These are phyloP conservation scores for Corythoichthys intestinalis DNA, from an alignment of 2,113 vertebrate species.

Conservation along the genomic window DNA sequence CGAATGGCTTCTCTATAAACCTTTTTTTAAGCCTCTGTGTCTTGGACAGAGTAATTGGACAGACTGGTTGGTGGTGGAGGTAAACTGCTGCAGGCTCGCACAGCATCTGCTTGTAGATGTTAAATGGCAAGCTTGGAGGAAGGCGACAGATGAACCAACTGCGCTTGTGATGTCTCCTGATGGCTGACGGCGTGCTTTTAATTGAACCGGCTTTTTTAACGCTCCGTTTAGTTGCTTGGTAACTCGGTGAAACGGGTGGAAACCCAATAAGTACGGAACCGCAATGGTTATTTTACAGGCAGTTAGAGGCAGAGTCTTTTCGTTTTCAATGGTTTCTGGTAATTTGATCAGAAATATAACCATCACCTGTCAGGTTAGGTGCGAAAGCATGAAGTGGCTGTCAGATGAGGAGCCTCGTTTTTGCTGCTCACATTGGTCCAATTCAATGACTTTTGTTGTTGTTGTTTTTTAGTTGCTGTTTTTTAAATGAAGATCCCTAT, in stretches of 20 bases:
- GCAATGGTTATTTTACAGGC: neutral
- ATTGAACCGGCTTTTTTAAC: neutral
- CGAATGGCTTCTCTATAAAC: conserved; percentile 34
- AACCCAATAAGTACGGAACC: neutral
- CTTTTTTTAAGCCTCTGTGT: conserved; percentile 24
- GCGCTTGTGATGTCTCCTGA: conserved; percentile 12
- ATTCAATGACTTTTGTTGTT: no score
- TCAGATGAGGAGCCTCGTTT: no score
- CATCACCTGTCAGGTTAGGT: neutral
- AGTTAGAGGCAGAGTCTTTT: neutral
- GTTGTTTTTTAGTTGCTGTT: no score
- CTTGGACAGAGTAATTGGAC: conserved; percentile 51
- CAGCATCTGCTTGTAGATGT: conserved; percentile 40
- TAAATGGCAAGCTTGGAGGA: conserved; percentile 22
- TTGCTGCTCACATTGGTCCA: no score
- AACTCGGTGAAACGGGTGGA: neutral
- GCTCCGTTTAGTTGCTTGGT: conserved; percentile 9
- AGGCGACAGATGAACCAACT: conserved; percentile 39
- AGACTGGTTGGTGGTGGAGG: conserved; percentile 23
- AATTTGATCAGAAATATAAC: neutral
- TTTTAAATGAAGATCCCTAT: no score
- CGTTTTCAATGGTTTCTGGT: neutral
- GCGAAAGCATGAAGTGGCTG: neutral
- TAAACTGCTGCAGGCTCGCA: conserved; percentile 41
- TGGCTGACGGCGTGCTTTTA: conserved; percentile 12